phyloP scores from a whole-genome alignment of 2,888 invertebrate species.

The Diplolepis rosae region DNA sequence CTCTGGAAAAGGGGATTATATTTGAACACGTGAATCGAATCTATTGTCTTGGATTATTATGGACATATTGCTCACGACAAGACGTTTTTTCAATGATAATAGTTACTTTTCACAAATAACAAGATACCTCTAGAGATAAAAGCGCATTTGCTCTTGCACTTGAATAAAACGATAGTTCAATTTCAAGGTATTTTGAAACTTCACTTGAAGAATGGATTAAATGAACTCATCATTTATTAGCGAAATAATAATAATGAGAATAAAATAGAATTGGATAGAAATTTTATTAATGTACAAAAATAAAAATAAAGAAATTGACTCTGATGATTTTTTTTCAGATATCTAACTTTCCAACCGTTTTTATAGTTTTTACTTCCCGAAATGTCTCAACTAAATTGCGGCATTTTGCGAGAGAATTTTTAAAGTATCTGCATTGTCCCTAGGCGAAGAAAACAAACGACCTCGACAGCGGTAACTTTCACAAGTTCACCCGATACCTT shows the following conservation, averaged over 20 bases:
- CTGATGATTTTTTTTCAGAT: neutral
- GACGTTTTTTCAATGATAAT: conserved; percentile 24
- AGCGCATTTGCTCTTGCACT: conserved; percentile 25
- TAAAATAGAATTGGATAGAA: too few species aligned
- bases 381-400: conserved; percentile 20
- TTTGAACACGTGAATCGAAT: conserved; percentile 1
- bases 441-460: conserved; percentile 37
- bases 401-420: conserved; percentile 29
- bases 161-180: conserved; percentile 22
- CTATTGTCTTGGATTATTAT: conserved; percentile 22
- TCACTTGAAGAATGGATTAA: too few species aligned
- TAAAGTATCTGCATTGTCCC: conserved; percentile 27
- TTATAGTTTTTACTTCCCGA: conserved; percentile 9
- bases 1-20: conserved; percentile 11
- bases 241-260: too few species aligned
- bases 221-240: too few species aligned
- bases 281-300: too few species aligned
- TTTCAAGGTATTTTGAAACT: conserved; percentile 6
- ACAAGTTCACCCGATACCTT: conserved; percentile 48
- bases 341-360: neutral
- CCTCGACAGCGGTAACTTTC: conserved; percentile 49
- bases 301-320: too few species aligned
- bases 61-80: neutral
- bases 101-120: conserved; percentile 10
- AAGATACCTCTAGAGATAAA: conserved; percentile 20